Conservation (phyloP, 2,113 vertebrate species). For the Origma solitaria region DNA sequence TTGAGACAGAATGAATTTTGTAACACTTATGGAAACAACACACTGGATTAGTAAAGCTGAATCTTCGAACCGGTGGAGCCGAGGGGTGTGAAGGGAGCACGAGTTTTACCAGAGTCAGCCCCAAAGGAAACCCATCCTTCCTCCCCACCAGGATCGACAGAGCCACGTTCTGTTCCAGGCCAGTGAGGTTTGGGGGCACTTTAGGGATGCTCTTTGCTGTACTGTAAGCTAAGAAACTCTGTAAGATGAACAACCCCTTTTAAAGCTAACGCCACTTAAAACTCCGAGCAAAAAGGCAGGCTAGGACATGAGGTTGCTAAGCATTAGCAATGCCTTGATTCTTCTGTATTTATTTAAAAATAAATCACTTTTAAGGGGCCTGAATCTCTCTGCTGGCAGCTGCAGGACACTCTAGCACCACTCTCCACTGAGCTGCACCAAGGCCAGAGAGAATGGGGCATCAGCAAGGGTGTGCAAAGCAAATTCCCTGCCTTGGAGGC, state of each 20-base stretch:
- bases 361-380: background rate
- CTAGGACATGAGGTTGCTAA: conserved; percentile 48
- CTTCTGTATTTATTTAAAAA: background rate
- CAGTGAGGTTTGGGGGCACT: background rate
- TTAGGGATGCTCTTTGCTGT: background rate
- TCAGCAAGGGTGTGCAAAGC: conserved; percentile 29
- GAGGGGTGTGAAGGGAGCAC: background rate
- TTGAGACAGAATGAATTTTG: background rate
- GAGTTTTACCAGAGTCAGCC: background rate
- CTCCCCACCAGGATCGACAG: background rate
- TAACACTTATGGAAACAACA: background rate
- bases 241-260: conserved; percentile 10
- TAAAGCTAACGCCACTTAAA: conserved; percentile 36
- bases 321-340: conserved; percentile 22
- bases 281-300: conserved; percentile 25
- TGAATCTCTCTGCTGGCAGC: conserved; percentile 26
- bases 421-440: background rate
- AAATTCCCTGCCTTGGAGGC: conserved; percentile 11
- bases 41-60: background rate
- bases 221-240: background rate
- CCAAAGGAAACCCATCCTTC: background rate
- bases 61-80: background rate
- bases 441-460: conserved; percentile 7
- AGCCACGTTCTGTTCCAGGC: background rate
- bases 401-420: background rate